A percentile compares a stretch with the other conserved stretches of the same genome.
Evolutionary conservation across 2,113 vertebrate genomes (phyloP).

Genomic region (Pelecanus crispus): DNA sequence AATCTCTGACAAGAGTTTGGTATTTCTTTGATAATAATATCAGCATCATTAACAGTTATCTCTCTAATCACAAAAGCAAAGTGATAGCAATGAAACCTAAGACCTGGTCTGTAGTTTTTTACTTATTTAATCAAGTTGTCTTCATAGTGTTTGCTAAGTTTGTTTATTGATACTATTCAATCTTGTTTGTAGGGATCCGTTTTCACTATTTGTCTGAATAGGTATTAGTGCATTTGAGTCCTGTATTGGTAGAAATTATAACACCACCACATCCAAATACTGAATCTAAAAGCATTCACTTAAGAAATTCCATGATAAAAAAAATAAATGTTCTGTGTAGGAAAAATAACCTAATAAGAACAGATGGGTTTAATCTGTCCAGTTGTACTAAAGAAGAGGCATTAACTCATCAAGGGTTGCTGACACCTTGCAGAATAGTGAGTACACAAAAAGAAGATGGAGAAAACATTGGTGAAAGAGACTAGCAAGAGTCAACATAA

Average conservation of each 20-base stretch:
- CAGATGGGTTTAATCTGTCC: background rate
- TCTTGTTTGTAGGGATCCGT: background rate
- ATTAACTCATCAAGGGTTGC: background rate
- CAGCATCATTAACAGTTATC: background rate
- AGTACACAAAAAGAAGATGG: background rate
- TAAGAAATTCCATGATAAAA: background rate
- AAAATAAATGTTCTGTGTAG: background rate
- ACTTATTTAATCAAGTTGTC: background rate
- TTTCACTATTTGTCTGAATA: background rate
- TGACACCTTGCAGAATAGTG: background rate
- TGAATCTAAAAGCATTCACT: background rate
- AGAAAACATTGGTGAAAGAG: background rate
- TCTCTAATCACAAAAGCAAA: background rate
- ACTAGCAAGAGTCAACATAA: background rate
- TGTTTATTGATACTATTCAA: background rate
- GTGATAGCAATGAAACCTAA: background rate
- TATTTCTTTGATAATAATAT: background rate
- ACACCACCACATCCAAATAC: background rate
- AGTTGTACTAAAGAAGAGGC: background rate
- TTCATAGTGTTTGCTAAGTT: background rate
- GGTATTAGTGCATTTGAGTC: background rate
- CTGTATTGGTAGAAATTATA: background rate
- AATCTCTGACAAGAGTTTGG: background rate
- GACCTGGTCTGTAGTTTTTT: background rate
- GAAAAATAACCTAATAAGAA: background rate